Base-by-base conservation (phyloP, 2,888 invertebrate species). In the Sinodicranocentrus sp. region DNA sequence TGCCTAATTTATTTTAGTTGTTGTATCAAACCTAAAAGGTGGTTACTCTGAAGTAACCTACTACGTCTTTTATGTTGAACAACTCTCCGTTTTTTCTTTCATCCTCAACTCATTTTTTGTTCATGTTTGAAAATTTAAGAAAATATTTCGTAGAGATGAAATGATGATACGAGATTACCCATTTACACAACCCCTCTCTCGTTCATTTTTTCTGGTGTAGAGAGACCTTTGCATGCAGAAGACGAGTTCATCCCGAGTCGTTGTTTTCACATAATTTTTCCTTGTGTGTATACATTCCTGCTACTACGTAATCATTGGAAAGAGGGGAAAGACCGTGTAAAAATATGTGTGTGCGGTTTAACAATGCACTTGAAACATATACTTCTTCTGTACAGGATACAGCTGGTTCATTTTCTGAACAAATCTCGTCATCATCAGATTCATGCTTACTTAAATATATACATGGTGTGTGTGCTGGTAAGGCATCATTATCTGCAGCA, bases 21-120 rank as follows among this genome's bases (percentile, higher is more conserved):
- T 71, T 73, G 6, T 17, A 48, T 80, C 57, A 54, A 26, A 21
- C 59, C 63, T 26, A 57, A 73, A 73, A 80, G 80, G 80, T 80
- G 67, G 72, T 80, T 80, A 80, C 72, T 19, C 80, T 80, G 57
- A 80, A 73, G 80, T 80, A 80, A 80, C 80, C 80, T 57, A 80
- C 65, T 80, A 48, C 43, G 72, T 72, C 21, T 39, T 72, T 80
- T 43, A 33, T 80, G 57, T 65, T 67, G 23, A 71, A 54, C 71
- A 73, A 57, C 21, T 8, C 79, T 61, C 26, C 13, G 25, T 65
- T 71, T 33, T 39, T 28, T 52, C 68, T 33, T 39, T 70, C 52
- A 26, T 57, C n/a, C 23, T 39, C 54, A 67, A 77, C 65, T 25
- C 61, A 73, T 78, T 78, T 61, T 78, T 28, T 63, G 43, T 43